phyloP scores from a whole-genome alignment of 2,797 vertebrate species.

The Schizopygopsis malacanthus region DNA sequence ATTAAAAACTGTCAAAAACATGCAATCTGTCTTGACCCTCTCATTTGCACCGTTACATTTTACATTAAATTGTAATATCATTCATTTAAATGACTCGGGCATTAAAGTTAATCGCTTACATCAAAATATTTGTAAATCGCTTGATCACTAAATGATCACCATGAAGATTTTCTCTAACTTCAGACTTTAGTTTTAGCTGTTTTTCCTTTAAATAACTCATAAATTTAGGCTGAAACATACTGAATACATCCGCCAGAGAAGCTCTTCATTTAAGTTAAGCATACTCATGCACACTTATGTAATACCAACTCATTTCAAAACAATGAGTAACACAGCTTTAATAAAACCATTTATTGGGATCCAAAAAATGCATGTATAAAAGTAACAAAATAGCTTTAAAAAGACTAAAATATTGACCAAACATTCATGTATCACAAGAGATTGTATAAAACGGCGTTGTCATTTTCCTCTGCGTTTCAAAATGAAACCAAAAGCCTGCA shows the following conservation, averaged over 20 bases:
- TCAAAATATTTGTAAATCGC: too few relatives aligned
- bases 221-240: not conserved
- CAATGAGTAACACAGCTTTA: not conserved
- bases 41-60: too few relatives aligned
- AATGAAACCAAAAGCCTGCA: slow-evolving; percentile 15
- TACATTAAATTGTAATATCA: too few relatives aligned
- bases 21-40: too few relatives aligned
- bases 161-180: too few relatives aligned
- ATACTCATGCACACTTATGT: not conserved
- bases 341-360: not conserved
- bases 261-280: not conserved
- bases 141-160: too few relatives aligned
- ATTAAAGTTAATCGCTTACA: too few relatives aligned
- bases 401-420: not conserved
- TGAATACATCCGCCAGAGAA: not conserved
- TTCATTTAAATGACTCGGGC: too few relatives aligned
- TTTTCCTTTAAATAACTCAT: too few relatives aligned
- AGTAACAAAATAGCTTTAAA: not conserved
- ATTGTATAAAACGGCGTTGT: not conserved
- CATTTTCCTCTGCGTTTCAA: not conserved
- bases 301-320: not conserved
- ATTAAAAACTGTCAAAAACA: too few relatives aligned
- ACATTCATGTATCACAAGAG: not conserved
- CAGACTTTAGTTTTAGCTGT: too few relatives aligned
- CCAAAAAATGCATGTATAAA: not conserved